phyloP scores from a whole-genome alignment of 2,888 invertebrate genomes.

The Zonitis immaculata region DNA sequence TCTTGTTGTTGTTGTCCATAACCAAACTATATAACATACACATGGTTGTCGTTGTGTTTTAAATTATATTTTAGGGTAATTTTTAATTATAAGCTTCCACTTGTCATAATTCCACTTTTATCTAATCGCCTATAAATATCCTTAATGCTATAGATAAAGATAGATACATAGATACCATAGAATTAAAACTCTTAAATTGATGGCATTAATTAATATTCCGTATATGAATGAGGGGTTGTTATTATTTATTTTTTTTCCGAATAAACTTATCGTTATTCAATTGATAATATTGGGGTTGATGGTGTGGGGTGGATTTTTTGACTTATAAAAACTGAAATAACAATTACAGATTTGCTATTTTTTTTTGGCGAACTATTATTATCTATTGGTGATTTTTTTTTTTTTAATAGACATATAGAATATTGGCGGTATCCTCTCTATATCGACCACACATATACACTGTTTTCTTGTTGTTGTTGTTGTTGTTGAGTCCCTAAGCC shows the following conservation, averaged over 20 bases:
- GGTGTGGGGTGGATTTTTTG: slow-evolving; percentile 4
- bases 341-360: no score
- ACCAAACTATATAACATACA: no score
- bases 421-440: slow-evolving; percentile 3
- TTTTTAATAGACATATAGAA: no score
- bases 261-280: not conserved
- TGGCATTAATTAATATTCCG: slow-evolving; percentile 5
- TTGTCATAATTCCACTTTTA: slow-evolving; percentile 23
- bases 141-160: not conserved
- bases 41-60: slow-evolving; percentile 29
- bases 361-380: no score
- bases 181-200: not conserved
- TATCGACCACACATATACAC: not conserved
- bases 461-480: not conserved
- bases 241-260: no score
- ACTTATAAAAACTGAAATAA: slow-evolving; percentile 9
- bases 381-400: no score
- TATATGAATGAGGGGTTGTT: slow-evolving; percentile 10
- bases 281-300: not conserved
- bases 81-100: slow-evolving; percentile 43
- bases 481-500: slow-evolving; percentile 24
- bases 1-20: no score
- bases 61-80: slow-evolving; percentile 44
- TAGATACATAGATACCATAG: not conserved
- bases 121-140: not conserved